Evolutionary conservation across 2,888 invertebrate genomes (phyloP), one percentile per base, ranked within the genome.

Genomic region (Drosophila percnosoma): DNA sequence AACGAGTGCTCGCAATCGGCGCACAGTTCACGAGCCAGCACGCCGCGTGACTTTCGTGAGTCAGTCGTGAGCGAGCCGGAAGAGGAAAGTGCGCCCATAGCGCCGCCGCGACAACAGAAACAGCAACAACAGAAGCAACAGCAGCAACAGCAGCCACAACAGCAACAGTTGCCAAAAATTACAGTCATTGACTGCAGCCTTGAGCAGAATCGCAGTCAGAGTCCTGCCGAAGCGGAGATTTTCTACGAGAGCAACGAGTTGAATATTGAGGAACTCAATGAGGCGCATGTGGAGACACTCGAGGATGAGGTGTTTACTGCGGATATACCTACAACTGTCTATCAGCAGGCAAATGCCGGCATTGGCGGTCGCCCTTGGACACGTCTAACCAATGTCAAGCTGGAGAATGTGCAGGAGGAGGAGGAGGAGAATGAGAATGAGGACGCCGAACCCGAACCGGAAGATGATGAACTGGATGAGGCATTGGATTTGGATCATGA

Each of bases 131-230:
- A 55, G 1, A 74, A 74, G 7, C 83, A 64, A 42, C 80, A 69
- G 8, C 83, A 66, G 40, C 73, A 64, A 18, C 73, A 58, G 7
- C 58, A 59, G 10, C 68, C 63, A 21, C 72, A 55, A 4, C 79
- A 74, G 15, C 83, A 65, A 51, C 76, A 89, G 51, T 78, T 92
- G 74, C 93, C 93, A 52, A 91, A 79, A 65, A 93, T 93, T 58
- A 91, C 91, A 0, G 91, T 93, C 7, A 87, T 87, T 2, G 93
- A 93, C 64, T 93, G 90, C 75, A 92, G 91, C 61, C 73, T 73
- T n/a, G 80, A 75, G 21, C 53, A 68, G 51, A 78, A 70, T 60
- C 68, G 62, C 18, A 78, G 68, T 33, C 54, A 45, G n/a, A 78
- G 74, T 53, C 74, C 73, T 0, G 45, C 15, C 8, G 54, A 59